phyloP scores from a whole-genome alignment of 2,888 invertebrate species.

The Polylopha cassiicola region DNA sequence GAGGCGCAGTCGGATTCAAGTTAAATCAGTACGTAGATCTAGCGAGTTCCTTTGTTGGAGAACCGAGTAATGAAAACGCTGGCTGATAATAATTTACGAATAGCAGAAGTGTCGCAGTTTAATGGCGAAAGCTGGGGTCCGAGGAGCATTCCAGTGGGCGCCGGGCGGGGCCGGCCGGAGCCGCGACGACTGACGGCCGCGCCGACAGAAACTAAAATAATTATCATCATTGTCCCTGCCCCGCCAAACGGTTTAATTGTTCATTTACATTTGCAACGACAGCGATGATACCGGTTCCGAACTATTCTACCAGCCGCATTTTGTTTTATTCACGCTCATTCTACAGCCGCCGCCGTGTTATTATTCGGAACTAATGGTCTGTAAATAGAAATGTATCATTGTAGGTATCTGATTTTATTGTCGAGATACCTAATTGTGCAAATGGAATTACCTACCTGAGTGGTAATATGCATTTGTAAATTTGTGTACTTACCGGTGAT shows the following conservation, averaged over 20 bases:
- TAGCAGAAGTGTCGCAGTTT: constrained; percentile 75
- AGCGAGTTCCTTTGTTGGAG: constrained; percentile 70
- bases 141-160: constrained; percentile 68
- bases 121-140: constrained; percentile 60
- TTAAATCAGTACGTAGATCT: constrained; percentile 70
- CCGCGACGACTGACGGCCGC: constrained; percentile 60
- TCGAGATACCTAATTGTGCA: constrained; percentile 28
- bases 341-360: constrained; percentile 61
- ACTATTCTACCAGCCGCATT: constrained; percentile 71
- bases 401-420: constrained; percentile 61
- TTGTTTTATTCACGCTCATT: constrained; percentile 65
- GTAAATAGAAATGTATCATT: constrained; percentile 73
- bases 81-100: constrained; percentile 76
- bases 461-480: no score
- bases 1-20: constrained; percentile 65
- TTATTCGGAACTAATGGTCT: constrained; percentile 72
- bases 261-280: constrained; percentile 77
- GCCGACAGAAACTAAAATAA: constrained; percentile 76
- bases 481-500: no score
- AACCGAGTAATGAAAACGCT: constrained; percentile 73
- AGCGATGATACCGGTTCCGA: constrained; percentile 74
- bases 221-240: constrained; percentile 75
- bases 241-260: constrained; percentile 75
- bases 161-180: constrained; percentile 30
- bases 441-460: no score